phyloP scores from a whole-genome alignment of 2,797 vertebrate genomes.

The Alca torda region DNA sequence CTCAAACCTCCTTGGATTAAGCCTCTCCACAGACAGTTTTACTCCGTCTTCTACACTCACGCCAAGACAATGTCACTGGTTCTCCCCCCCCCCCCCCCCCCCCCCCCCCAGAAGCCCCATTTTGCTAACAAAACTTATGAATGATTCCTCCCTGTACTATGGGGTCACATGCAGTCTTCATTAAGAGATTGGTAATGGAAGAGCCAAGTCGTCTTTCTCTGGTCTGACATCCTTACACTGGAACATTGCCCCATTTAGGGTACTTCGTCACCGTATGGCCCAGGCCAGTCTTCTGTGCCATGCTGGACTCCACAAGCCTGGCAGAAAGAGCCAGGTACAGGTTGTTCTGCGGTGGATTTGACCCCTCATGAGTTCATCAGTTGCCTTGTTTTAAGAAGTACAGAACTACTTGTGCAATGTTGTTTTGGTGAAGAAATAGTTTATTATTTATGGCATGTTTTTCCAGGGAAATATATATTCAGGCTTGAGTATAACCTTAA shows the following conservation, averaged over 20 bases:
- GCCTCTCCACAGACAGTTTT: not conserved
- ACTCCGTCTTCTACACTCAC: not conserved
- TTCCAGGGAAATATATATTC: conserved; percentile 1
- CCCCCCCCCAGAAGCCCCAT: not conserved
- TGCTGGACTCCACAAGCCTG: not conserved
- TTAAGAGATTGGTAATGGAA: not conserved
- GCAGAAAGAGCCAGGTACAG: not conserved
- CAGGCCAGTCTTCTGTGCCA: rapidly evolving
- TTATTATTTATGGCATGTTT: conserved; percentile 51
- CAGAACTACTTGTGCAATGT: not conserved
- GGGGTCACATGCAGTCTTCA: rapidly evolving
- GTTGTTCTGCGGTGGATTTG: not conserved
- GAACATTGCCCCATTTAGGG: rapidly evolving
- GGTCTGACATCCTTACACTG: rapidly evolving
- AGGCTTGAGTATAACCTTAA: conserved; percentile 11
- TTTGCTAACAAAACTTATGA: not conserved
- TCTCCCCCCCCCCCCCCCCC: too few relatives aligned
- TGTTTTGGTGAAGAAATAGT: not conserved
- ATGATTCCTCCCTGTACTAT: rapidly evolving
- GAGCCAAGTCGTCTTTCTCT: not conserved
- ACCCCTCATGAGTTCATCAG: not conserved
- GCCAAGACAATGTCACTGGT: not conserved
- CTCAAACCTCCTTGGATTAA: not conserved
- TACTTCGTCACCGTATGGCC: rapidly evolving
- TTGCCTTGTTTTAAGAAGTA: not conserved